phyloP scores from a whole-genome alignment of 2,797 vertebrate species.

The Halcyon chelicuti region DNA sequence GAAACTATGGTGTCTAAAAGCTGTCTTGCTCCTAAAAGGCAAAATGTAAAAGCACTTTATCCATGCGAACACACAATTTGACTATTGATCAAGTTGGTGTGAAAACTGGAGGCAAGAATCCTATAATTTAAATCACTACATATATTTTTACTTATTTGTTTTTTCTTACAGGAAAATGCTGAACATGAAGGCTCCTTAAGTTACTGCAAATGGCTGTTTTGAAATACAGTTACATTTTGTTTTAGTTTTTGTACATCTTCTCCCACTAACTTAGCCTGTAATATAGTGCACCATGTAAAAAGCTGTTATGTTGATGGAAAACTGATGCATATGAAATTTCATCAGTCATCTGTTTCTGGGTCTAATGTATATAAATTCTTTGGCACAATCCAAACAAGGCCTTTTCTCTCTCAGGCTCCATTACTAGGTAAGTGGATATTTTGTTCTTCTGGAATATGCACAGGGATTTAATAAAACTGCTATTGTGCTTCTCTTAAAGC shows the following conservation, averaged over 20 bases:
- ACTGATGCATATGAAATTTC: neutral
- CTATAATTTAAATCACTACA: neutral
- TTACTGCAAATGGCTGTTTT: neutral
- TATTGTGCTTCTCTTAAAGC: neutral
- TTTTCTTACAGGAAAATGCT: neutral
- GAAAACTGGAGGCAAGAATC: neutral
- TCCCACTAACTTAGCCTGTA: neutral
- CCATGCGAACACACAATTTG: neutral
- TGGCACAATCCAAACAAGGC: neutral
- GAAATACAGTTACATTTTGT: neutral
- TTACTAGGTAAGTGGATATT: neutral
- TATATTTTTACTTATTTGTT: neutral
- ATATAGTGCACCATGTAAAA: neutral
- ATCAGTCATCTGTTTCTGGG: neutral
- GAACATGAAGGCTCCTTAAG: neutral
- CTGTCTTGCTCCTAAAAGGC: neutral
- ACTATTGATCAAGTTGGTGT: neutral
- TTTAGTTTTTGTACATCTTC: neutral
- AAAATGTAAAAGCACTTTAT: neutral
- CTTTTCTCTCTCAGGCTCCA: neutral
- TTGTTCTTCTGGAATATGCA: neutral
- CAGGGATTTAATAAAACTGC: neutral
- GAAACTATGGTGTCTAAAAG: neutral
- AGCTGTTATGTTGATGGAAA: neutral
- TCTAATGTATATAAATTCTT: neutral